Conservation (phyloP, 2,888 invertebrate genomes). For the Ceraclea dissimilis region DNA sequence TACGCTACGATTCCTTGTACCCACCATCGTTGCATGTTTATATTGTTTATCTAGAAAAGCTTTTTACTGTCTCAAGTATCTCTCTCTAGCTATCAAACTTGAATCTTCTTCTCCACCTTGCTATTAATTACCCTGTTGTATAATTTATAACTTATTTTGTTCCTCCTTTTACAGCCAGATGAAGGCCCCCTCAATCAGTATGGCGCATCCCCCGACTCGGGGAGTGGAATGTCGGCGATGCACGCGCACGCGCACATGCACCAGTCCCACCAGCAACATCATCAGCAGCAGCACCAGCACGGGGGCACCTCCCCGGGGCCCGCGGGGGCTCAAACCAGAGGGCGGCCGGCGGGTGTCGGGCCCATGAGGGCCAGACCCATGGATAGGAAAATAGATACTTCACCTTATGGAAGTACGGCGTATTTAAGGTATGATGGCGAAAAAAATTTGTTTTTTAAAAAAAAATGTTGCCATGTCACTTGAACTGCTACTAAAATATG, state of each 20-base stretch:
- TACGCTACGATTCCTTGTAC: no score
- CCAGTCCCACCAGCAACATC: background rate
- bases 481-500: no score
- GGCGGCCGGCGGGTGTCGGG: conserved; percentile 59
- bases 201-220: conserved; percentile 15
- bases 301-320: conserved; percentile 50
- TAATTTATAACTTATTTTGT: no score
- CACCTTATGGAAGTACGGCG: conserved; percentile 71
- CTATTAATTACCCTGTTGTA: no score
- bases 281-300: conserved; percentile 25
- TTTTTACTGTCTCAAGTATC: no score
- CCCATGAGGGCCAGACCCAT: conserved; percentile 71
- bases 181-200: conserved; percentile 20
- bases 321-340: conserved; percentile 56
- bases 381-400: conserved; percentile 75
- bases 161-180: conserved; percentile 27
- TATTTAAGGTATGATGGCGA: conserved; percentile 48
- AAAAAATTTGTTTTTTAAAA: no score
- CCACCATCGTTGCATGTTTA: no score
- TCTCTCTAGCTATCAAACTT: no score
- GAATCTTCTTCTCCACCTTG: no score
- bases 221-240: background rate
- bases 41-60: no score
- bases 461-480: background rate
- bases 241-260: background rate